phyloP scores from a whole-genome alignment of 2,888 invertebrate species.

The Byasa hedistus region DNA sequence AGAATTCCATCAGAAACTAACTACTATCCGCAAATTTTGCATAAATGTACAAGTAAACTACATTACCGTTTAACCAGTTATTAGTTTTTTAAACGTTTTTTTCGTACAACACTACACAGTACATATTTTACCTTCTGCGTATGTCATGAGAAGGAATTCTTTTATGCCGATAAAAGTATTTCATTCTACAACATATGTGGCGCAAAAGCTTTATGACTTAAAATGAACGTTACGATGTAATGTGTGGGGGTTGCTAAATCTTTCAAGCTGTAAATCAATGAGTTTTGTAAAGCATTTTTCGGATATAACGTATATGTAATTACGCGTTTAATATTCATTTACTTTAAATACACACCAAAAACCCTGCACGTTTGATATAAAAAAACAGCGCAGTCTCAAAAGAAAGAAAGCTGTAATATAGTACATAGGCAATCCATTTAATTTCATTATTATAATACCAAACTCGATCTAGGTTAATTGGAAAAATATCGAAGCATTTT shows the following conservation, averaged over 20 bases:
- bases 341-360: no score
- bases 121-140: no score
- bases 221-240: not conserved
- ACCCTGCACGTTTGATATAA: no score
- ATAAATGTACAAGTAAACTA: constrained; percentile 15
- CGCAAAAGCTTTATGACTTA: not conserved
- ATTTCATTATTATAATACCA: no score
- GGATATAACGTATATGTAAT: not conserved
- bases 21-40: constrained; percentile 10
- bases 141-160: not conserved
- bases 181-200: not conserved
- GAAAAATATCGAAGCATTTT: no score
- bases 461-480: no score
- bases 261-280: not conserved
- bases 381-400: no score
- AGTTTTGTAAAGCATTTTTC: not conserved
- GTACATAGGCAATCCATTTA: no score
- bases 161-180: not conserved
- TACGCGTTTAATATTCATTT: no score
- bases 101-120: not conserved
- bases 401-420: no score
- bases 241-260: not conserved
- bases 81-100: not conserved
- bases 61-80: not conserved
- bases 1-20: constrained; percentile 34